Base-by-base conservation (phyloP, 1,140 invertebrate species). In the Drosophila truncata region DNA sequence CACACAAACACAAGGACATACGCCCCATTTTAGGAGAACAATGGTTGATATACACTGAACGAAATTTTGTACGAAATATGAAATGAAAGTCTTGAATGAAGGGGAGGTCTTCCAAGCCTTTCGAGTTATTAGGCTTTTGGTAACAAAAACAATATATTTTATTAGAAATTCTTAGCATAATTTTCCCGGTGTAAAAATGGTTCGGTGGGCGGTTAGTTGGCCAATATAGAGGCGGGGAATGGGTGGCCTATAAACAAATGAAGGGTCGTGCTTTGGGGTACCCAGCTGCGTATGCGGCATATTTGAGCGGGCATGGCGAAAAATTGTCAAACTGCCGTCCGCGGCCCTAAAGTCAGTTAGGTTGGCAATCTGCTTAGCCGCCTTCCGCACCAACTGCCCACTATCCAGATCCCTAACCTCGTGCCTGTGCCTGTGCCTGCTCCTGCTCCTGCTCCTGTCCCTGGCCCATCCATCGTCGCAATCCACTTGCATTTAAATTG, bases 251-350 rank as follows among this genome's bases (percentile, higher is more conserved):
- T 76, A 86, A 86, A 86, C 82, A 86, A 86, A 87, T 86, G 82
- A 72, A 71, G 82, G 83, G 65, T 78, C 71, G 49, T 63, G 63
- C 65, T 70, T 73, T 54, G 46, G 67, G 63, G 80, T 46, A 23
- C 84, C 50, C 84, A 87, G 84, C 84, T 87, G 84, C 84, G 84
- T 80, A 65, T 84, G 80, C 69, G 77, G 67, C 72, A 80, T 78
- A 88, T 88, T 90, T 88, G 80, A 75, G 85, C 72, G 81, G 66
- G 85, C 44, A 67, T 71, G 61, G 77, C 80, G 72, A 80, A 88
- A 87, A 88, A 87, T 87, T 87, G 84, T 88, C 80, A 80, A 88
- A 84, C 72, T 78, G 77, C 77, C 80, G 85, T 73, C 82, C 75
- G 84, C 72, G 66, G 59, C 80, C 83, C 71, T 50, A 87, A 86